A percentile compares a stretch with the other conserved stretches of the same genome.
Evolutionary conservation across 2,113 vertebrate species (phyloP).

Genomic region (Varanus komodoensis): DNA sequence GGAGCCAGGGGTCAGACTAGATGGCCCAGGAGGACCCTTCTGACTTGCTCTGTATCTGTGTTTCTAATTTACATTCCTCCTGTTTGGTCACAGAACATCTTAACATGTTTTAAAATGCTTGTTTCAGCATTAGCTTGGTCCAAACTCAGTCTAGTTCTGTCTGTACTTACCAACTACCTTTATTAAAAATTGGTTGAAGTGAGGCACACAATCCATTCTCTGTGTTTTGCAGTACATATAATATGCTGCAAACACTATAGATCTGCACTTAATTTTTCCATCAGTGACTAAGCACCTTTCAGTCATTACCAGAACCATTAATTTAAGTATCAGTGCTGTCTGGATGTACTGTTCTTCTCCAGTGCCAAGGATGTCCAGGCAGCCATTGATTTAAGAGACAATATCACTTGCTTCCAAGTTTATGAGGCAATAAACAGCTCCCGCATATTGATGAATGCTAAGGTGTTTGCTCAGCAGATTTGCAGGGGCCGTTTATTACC

Average conservation of each 20-base stretch:
- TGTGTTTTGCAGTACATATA: conserved; percentile 4
- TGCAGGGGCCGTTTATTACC: conserved; percentile 72
- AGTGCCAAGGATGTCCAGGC: conserved; percentile 66
- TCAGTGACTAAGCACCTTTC: conserved; percentile 69
- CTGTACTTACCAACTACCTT: conserved; percentile 5
- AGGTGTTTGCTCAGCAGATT: conserved; percentile 85
- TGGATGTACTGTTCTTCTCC: conserved; percentile 70
- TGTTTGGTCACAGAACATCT: background rate
- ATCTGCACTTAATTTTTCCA: conserved; percentile 47
- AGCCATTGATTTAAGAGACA: conserved; percentile 82
- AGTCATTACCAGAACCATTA: conserved; percentile 65
- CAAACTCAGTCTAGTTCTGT: conserved; percentile 40
- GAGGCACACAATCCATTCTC: background rate
- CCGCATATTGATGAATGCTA: conserved; percentile 77
- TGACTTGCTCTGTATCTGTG: too few relatives aligned
- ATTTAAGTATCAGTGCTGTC: conserved; percentile 62
- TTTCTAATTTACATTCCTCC: conserved; percentile 20
- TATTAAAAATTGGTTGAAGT: conserved; percentile 34
- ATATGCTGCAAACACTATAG: conserved; percentile 40
- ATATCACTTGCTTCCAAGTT: conserved; percentile 82
- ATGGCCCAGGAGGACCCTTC: too few relatives aligned
- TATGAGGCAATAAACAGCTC: conserved; percentile 85
- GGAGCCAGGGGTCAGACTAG: too few relatives aligned
- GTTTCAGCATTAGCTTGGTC: background rate
- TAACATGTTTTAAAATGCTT: background rate